phyloP scores from a whole-genome alignment of 2,113 vertebrate species.

The Psilopsiagon aymara region DNA sequence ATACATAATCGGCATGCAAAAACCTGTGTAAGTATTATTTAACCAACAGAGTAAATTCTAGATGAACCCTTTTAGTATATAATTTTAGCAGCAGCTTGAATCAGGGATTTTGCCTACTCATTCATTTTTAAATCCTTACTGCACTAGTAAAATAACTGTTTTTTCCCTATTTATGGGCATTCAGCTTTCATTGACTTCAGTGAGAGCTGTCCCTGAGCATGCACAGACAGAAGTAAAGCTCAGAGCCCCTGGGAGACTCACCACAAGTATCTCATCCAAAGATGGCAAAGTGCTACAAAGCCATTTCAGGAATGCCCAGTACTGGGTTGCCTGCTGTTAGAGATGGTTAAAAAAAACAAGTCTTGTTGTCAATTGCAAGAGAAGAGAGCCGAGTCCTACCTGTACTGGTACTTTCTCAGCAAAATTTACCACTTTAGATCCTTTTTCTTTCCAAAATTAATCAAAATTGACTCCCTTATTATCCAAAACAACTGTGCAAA shows the following conservation, averaged over 20 bases:
- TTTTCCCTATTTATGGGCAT: neutral
- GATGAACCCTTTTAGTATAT: conserved; percentile 25
- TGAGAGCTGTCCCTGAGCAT: neutral
- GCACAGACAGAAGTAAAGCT: neutral
- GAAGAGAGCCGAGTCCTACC: neutral
- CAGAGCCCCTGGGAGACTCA: neutral
- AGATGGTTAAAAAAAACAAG: neutral
- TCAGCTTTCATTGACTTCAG: conserved; percentile 1
- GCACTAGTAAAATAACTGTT: neutral
- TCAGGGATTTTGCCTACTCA: neutral
- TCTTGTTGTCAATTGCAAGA: neutral
- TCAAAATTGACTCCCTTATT: neutral
- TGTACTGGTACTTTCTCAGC: neutral
- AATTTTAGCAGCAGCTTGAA: neutral
- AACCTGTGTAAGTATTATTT: conserved; percentile 70
- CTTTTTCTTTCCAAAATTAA: neutral
- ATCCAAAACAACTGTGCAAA: neutral
- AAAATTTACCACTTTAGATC: neutral
- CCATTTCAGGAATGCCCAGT: neutral
- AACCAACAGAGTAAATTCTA: conserved; percentile 74
- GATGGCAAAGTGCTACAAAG: neutral
- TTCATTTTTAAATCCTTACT: neutral
- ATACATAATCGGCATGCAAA: conserved; percentile 76
- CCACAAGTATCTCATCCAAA: conserved; percentile 5
- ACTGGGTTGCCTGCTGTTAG: neutral